These are phyloP conservation scores for Eublepharis macularius DNA, from an alignment of 2,113 vertebrate species.

Conservation along the genomic window DNA sequence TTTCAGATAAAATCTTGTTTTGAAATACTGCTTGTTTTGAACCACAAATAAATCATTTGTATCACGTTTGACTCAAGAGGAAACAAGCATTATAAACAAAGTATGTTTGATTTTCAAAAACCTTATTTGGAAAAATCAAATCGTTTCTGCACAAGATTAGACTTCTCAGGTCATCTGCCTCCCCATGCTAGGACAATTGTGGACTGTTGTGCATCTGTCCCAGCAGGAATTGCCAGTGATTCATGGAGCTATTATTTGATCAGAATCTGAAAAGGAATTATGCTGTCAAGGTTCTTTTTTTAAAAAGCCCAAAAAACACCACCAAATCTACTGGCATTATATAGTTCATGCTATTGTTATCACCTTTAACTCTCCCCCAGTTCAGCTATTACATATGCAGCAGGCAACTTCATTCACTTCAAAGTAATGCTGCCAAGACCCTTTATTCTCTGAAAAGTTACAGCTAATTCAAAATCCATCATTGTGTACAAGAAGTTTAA, in stretches of 20 bases:
- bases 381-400: slow-evolving; percentile 3
- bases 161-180: not conserved
- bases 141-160: not conserved
- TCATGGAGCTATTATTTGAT: not conserved
- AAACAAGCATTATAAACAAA: no score
- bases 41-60: no score
- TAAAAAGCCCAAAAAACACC: no score
- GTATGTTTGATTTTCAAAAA: no score
- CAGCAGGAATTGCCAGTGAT: not conserved
- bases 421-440: slow-evolving; percentile 36
- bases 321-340: not conserved
- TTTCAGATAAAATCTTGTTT: no score
- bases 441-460: slow-evolving; percentile 42
- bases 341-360: not conserved
- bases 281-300: not conserved
- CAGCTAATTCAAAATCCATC: slow-evolving; percentile 46
- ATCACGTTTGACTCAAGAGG: no score
- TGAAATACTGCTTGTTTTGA: no score
- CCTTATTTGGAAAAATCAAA: no score
- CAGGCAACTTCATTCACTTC: slow-evolving; percentile 44
- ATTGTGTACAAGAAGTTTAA: slow-evolving; percentile 35
- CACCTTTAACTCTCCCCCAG: not conserved
- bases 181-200: not conserved
- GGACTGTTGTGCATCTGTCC: not conserved
- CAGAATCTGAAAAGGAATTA: not conserved